Base-by-base conservation (phyloP, 2,113 vertebrate genomes). In the Philantomba maxwellii region DNA sequence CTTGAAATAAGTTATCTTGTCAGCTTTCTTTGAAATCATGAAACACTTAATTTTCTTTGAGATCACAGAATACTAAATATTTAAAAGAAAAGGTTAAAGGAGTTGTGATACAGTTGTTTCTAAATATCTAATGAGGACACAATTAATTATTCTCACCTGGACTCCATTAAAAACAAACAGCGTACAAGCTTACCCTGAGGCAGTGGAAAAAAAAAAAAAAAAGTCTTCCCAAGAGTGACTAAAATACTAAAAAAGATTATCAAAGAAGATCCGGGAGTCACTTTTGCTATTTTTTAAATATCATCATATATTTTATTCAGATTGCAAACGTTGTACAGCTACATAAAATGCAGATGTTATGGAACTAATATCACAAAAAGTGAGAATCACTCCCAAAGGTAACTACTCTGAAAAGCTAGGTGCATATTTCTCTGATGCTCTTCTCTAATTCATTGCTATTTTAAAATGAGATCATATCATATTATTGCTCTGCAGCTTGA, bases 1-100 rank as follows among this genome's bases (percentile, higher is more conserved):
- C 88, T 96, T 75, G 80, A 95, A 96, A 81, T 26, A 89, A n/a
- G 80, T 39, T 92, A 86, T n/a, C n/a, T 93, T 96, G 43, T 58
- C 49, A 89, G 57, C 30, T 96, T 91, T 91, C 73, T 87, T 92
- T 93, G 78, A 92, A 90, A 80, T 87, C 30, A 23, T 84, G 13
- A 90, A 95, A 94, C 92, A 66, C 2, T 89, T 92, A 84, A 86
- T 60, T 85, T 75, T 94, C 28, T 87, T 90, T 92, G 78, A 84
- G 84, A 80, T 90, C 21, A 26, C 58, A 11, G 80, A 93, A 92
- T 92, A 70, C 2, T 92, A 93, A 90, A 83, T 55, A 88, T 75
- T 94, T n/a, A 92, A 90, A 92, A 87, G 51, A 39, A 93, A 92
- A 92, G 43, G 51, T 73, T 87, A 85, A 60, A 78, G 66, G 47